Evolutionary conservation across 2,113 vertebrate genomes (phyloP).

Genomic region (Donacobius atricapilla): DNA sequence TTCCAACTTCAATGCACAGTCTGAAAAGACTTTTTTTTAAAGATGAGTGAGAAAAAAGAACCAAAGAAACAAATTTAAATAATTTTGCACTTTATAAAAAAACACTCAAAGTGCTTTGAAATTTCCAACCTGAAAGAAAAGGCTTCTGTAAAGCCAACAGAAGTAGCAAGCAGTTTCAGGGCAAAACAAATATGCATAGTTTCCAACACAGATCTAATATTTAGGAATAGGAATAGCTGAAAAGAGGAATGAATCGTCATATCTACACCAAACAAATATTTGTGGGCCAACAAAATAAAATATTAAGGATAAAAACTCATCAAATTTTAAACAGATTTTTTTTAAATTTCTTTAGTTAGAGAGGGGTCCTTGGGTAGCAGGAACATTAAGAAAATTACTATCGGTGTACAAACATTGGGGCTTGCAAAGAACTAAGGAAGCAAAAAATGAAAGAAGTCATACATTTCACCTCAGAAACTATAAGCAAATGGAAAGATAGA

Average conservation of each 20-base stretch:
- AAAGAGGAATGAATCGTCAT: background rate
- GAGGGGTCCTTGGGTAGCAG: background rate
- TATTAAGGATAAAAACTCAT: background rate
- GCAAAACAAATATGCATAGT: background rate
- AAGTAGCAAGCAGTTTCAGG: background rate
- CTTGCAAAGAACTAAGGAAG: background rate
- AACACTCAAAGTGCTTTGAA: background rate
- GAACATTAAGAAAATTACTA: background rate
- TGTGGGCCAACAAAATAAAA: background rate
- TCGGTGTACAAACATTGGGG: background rate
- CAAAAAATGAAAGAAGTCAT: background rate
- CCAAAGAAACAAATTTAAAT: background rate
- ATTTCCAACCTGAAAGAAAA: background rate
- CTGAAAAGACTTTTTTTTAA: background rate
- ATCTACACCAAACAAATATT: background rate
- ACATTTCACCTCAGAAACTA: background rate
- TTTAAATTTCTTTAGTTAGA: background rate
- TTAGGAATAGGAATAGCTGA: background rate
- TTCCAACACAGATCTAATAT: background rate
- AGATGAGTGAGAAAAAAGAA: background rate
- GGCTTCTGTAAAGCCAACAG: background rate
- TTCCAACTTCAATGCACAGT: background rate
- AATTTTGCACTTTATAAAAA: slow-evolving; percentile 2
- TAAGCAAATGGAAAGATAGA: background rate
- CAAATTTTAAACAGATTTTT: background rate